Evolutionary conservation across 2,113 vertebrate genomes (phyloP), one percentile per base, ranked within the genome.

Genomic region (Hyaena hyaena): DNA sequence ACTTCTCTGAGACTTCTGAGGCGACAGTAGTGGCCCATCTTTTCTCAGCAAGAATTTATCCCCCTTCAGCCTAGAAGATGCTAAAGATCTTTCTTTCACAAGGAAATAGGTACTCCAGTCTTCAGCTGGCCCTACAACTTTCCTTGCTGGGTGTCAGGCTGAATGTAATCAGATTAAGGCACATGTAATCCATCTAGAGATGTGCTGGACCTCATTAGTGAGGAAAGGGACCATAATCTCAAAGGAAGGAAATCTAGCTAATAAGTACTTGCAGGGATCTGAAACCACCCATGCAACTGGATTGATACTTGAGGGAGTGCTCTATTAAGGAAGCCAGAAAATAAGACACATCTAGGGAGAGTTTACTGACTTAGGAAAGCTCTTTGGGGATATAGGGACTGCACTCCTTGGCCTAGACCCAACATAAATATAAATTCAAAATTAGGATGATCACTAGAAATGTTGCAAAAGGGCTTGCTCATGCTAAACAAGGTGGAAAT

Each of bases 51-150:
- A 43, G 7, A 65, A 45, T 0, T 24, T 45, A 7, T 73, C 21
- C 1, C 1, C 2, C 17, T 12, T 14, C n/a, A 15, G 0, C 1
- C 15, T 48, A 12, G 17, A 69, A 88, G 35, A 33, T 10, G 21
- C 6, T 58, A 39, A 35, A 68, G 24, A 15, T 21, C 68, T 89
- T 89, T 69, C 21, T 61, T 24, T 4, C 19, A 43, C 14, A 35
- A 79, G 21, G 26, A 68, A 90, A 80, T 33, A 77, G 79, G 68
- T 77, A 16, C 9, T 33, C 7, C 10, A 33, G 14, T 94, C 81
- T 92, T 80, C 4, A 74, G 11, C 12, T 43, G 4, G 16, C 2
- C 10, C 10, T 35, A 17, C 1, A 19, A 35, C 14, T 39, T 74
- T 21, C 11, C 3, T 48, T 77, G 74, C 6, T 26, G 35, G 16